Conservation (phyloP, 2,888 invertebrate genomes). For the Drosophila tripunctata region DNA sequence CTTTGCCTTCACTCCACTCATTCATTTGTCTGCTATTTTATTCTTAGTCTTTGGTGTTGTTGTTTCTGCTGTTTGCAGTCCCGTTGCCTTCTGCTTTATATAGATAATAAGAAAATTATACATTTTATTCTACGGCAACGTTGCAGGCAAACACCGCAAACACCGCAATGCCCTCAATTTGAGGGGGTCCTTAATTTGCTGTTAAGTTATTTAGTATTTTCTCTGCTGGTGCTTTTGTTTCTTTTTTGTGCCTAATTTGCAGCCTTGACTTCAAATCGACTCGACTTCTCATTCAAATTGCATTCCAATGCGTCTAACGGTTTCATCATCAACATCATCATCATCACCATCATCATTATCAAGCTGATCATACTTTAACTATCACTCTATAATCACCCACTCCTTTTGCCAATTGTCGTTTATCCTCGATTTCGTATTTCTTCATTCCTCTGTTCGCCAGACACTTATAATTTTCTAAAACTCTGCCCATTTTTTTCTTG, state of each 20-base stretch:
- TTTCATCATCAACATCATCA: constrained; percentile 50
- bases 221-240: not conserved
- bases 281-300: constrained; percentile 47
- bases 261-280: constrained; percentile 50
- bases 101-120: constrained; percentile 80
- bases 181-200: constrained; percentile 70
- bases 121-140: constrained; percentile 66
- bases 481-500: constrained; percentile 21
- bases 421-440: constrained; percentile 46
- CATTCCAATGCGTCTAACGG: constrained; percentile 78
- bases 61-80: constrained; percentile 36
- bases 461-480: constrained; percentile 70
- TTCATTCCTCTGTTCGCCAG: constrained; percentile 33
- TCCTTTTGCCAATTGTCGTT: constrained; percentile 60
- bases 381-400: constrained; percentile 52
- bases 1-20: not conserved
- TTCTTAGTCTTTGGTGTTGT: constrained; percentile 13
- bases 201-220: constrained; percentile 72
- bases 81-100: constrained; percentile 59
- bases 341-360: constrained; percentile 9
- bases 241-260: constrained; percentile 51
- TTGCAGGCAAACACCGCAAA: constrained; percentile 65
- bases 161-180: constrained; percentile 79
- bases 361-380: constrained; percentile 16
- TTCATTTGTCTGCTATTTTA: constrained; percentile 3